Conservation (phyloP, 2,888 invertebrate genomes). For the Leptopilina myrica region DNA sequence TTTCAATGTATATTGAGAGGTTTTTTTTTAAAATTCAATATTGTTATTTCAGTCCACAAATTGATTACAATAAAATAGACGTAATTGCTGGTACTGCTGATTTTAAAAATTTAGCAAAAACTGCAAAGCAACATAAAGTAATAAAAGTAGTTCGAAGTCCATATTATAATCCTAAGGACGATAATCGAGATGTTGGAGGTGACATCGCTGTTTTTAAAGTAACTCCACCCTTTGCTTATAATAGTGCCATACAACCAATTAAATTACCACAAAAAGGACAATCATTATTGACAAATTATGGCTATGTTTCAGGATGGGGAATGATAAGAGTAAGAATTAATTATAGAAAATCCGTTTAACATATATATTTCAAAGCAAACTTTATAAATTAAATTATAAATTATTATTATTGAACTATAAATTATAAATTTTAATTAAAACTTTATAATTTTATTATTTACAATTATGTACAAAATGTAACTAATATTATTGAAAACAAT, state of each 20-base stretch:
- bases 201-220: constrained; percentile 40
- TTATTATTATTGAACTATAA: no score
- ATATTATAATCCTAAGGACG: constrained; percentile 70
- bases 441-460: no score
- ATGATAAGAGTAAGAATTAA: constrained; percentile 27
- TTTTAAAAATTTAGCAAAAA: constrained; percentile 68
- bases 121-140: constrained; percentile 78
- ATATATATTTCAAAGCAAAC: no score
- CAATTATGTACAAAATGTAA: neutral
- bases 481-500: neutral
- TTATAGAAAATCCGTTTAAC: neutral
- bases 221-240: neutral
- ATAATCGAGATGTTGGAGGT: neutral
- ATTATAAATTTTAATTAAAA: no score
- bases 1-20: no score
- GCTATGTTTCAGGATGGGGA: constrained; percentile 45
- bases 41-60: no score
- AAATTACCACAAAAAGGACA: neutral
- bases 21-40: no score
- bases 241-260: neutral
- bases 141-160: constrained; percentile 77
- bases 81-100: constrained; percentile 78
- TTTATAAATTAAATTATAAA: no score
- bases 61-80: no score
- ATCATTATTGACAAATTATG: no score